Percentiles rank a stretch among this genome's conserved stretches.
phyloP scores from a whole-genome alignment of 2,113 vertebrate species.

The Phyllostomus hastatus region DNA sequence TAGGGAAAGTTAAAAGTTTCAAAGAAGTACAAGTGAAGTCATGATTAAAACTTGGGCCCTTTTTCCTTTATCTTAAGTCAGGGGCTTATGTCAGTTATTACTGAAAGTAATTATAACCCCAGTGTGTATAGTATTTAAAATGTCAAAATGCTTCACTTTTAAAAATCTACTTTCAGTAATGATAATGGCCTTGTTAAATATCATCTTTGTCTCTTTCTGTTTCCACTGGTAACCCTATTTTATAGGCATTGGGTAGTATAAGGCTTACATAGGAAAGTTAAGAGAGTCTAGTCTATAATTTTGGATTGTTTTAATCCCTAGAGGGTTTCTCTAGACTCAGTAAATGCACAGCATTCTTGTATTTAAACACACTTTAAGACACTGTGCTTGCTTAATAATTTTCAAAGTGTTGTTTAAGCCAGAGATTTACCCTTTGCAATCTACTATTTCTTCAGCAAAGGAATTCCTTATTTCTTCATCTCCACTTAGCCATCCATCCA shows the following conservation, averaged over 20 bases:
- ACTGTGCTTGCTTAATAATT: neutral
- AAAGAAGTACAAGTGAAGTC: neutral
- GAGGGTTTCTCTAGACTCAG: neutral
- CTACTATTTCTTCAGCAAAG: neutral
- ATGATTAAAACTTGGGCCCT: neutral
- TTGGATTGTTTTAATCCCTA: neutral
- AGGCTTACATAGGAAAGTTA: neutral
- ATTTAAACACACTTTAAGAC: neutral
- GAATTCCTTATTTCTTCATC: neutral
- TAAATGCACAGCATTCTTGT: neutral
- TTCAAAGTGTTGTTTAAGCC: neutral
- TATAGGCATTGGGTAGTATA: neutral
- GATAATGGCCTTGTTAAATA: neutral
- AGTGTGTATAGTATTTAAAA: neutral
- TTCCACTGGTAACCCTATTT: neutral
- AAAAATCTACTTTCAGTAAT: neutral
- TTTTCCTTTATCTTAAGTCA: neutral
- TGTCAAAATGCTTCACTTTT: neutral
- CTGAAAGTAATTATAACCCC: neutral
- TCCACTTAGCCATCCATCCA: neutral
- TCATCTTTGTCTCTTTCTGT: neutral
- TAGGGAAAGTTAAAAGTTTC: neutral
- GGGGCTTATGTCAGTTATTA: neutral
- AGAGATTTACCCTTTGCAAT: neutral
- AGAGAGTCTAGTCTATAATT: neutral